Evolutionary conservation across 2,888 invertebrate species (phyloP).

Genomic region (Ennomos erosarius): DNA sequence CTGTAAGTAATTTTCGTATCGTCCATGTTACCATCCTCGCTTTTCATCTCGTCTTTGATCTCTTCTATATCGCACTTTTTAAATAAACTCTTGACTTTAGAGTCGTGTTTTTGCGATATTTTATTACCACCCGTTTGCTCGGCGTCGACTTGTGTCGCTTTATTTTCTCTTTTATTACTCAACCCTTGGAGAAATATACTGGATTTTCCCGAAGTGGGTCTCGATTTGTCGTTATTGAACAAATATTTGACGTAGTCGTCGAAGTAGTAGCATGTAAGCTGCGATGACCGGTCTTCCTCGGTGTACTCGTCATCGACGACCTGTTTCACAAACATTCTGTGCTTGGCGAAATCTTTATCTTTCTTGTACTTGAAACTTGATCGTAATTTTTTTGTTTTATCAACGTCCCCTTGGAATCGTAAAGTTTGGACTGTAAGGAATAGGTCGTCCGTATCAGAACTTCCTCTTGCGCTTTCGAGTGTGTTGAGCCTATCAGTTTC

Average conservation of each 20-base stretch:
- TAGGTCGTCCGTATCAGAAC: constrained; percentile 55
- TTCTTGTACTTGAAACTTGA: constrained; percentile 75
- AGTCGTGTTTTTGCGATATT: constrained; percentile 44
- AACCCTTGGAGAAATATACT: constrained; percentile 56
- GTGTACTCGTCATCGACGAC: constrained; percentile 50
- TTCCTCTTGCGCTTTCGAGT: constrained; percentile 40
- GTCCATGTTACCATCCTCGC: constrained; percentile 43
- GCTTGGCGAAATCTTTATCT: constrained; percentile 54
- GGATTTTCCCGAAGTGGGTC: constrained; percentile 69
- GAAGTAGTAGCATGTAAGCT: constrained; percentile 66
- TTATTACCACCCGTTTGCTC: constrained; percentile 42
- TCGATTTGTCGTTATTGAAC: constrained; percentile 61
- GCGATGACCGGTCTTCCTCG: constrained; percentile 62
- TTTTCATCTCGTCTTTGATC: constrained; percentile 40
- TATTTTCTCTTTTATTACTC: constrained; percentile 58
- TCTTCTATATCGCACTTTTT: constrained; percentile 40
- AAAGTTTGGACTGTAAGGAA: constrained; percentile 75
- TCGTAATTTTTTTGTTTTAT: constrained; percentile 59
- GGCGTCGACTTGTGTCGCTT: constrained; percentile 58
- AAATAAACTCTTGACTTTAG: constrained; percentile 42
- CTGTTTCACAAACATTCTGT: constrained; percentile 78
- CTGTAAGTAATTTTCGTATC: constrained; percentile 66
- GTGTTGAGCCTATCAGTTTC: constrained; percentile 38
- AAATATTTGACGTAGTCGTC: constrained; percentile 75
- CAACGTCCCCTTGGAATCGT: constrained; percentile 66